Conservation (phyloP, 92 coral and sea anemone genomes). For the Epizoanthus rinbou region DNA sequence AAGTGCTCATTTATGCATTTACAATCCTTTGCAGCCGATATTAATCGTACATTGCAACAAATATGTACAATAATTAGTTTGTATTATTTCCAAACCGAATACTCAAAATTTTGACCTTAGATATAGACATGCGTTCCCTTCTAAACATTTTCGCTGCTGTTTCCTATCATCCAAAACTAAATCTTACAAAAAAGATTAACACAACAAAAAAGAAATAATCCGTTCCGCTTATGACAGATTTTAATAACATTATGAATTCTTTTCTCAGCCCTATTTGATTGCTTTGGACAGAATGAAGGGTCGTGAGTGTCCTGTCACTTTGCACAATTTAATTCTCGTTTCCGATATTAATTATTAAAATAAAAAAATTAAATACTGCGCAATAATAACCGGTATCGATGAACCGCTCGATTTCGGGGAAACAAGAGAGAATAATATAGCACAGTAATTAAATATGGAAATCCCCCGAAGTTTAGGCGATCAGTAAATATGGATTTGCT, state of each 20-base stretch:
- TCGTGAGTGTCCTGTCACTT: slow-evolving; percentile 31
- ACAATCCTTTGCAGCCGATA: slow-evolving; percentile 17
- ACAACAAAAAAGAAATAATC: slow-evolving; percentile 4
- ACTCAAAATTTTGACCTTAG: background rate
- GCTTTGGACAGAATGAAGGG: slow-evolving; percentile 40
- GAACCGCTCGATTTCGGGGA: too few species aligned
- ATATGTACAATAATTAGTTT: background rate
- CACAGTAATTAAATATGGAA: too few species aligned
- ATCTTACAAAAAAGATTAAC: slow-evolving; percentile 23
- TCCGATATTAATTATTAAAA: slow-evolving; percentile 44
- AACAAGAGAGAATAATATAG: too few species aligned
- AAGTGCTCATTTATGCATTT: slow-evolving; percentile 2
- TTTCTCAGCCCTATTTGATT: slow-evolving; percentile 30
- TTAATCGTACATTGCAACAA: background rate
- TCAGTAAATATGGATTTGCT: too few species aligned
- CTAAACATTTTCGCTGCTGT: too few species aligned
- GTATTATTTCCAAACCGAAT: background rate
- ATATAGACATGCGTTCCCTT: background rate
- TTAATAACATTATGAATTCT: slow-evolving; percentile 43
- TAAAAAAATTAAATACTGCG: slow-evolving; percentile 18
- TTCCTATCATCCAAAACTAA: background rate
- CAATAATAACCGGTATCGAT: slow-evolving; percentile 16
- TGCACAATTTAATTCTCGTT: slow-evolving; percentile 28
- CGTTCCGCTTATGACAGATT: slow-evolving; percentile 37
- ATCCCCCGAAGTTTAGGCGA: too few species aligned